phyloP scores from a whole-genome alignment of 2,797 vertebrate species.

The Melanotaenia boesemani region DNA sequence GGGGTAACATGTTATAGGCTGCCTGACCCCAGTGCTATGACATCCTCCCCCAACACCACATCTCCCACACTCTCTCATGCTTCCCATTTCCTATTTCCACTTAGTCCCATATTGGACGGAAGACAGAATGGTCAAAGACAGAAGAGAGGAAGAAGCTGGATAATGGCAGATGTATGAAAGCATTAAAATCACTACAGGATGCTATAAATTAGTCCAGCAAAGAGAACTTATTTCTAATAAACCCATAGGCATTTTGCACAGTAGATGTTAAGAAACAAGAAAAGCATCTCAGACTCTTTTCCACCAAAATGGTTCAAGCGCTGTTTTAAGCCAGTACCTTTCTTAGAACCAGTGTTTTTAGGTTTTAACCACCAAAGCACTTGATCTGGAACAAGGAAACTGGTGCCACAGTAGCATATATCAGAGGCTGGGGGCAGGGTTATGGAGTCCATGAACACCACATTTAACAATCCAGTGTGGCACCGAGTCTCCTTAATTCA shows the following conservation, averaged over 20 bases:
- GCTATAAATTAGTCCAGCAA: background rate
- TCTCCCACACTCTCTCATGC: background rate
- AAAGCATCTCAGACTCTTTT: background rate
- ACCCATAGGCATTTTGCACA: background rate
- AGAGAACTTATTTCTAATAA: background rate
- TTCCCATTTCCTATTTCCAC: background rate
- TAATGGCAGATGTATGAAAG: background rate
- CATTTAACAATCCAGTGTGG: too few species aligned
- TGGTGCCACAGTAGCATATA: too few species aligned
- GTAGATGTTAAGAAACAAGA: background rate
- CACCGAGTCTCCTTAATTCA: too few species aligned
- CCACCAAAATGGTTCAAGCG: background rate
- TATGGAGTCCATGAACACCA: too few species aligned
- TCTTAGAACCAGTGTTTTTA: background rate
- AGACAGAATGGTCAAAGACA: background rate
- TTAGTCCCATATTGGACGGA: background rate
- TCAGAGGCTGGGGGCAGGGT: too few species aligned
- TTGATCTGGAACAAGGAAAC: too few species aligned
- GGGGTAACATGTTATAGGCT: slow-evolving; percentile 1
- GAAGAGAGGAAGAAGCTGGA: background rate
- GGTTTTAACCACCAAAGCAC: background rate
- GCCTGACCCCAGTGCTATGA: slow-evolving; percentile 47
- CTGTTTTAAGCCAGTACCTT: background rate
- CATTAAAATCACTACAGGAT: background rate
- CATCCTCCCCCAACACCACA: slow-evolving; percentile 31